These are phyloP conservation scores for Macrophya alboannulata DNA, from an alignment of 2,888 invertebrate species.

Conservation along the genomic window DNA sequence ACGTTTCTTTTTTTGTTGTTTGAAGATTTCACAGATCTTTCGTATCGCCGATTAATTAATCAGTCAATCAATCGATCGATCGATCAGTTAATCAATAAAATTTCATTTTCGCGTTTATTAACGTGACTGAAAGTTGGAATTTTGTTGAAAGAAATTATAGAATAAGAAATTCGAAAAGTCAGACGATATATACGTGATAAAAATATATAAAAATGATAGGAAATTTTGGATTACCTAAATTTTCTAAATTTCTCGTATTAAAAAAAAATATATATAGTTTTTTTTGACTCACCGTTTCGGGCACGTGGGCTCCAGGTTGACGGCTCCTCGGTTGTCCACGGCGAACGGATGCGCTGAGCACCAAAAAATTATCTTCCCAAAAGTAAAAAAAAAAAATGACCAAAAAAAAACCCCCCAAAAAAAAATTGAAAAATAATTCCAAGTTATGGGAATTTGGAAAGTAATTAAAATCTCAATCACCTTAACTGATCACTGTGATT, in stretches of 20 bases:
- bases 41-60: not conserved
- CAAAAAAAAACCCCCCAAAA: no score
- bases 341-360: conserved; percentile 56
- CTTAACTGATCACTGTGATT: not conserved
- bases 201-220: not conserved
- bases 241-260: no score
- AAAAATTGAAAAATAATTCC: not conserved
- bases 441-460: not conserved
- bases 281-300: conserved; percentile 75
- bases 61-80: not conserved
- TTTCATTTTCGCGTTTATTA: not conserved
- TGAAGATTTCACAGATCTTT: not conserved
- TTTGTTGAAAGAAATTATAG: not conserved
- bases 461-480: not conserved
- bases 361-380: conserved; percentile 18
- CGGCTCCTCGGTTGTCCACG: conserved; percentile 74
- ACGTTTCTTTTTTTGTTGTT: not conserved
- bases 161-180: not conserved
- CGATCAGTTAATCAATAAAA: not conserved
- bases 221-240: not conserved
- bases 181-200: not conserved
- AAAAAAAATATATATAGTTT: not conserved
- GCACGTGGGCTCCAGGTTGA: conserved; percentile 79
- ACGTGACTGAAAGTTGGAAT: not conserved
- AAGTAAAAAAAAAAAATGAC: not conserved